These are phyloP conservation scores for Struthidea cinerea DNA, from an alignment of 2,113 vertebrate genomes.

Conservation along the genomic window DNA sequence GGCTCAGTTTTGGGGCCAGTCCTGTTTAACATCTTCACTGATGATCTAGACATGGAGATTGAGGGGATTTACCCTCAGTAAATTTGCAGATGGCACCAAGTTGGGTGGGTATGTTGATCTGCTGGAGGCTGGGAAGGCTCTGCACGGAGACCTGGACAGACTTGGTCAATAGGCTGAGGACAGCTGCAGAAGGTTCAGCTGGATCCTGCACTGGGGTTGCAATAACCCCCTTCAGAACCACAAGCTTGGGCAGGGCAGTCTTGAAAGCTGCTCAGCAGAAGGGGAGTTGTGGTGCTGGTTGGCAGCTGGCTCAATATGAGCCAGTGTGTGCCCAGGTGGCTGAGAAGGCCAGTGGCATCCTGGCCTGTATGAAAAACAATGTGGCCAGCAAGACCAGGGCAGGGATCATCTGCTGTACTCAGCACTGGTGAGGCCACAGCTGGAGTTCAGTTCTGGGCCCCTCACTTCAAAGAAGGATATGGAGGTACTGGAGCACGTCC, in stretches of 20 bases:
- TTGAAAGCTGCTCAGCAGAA: neutral
- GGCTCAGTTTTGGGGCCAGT: neutral
- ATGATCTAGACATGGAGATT: neutral
- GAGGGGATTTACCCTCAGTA: neutral
- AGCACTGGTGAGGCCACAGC: neutral
- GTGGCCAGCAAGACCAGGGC: neutral
- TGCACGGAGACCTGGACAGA: neutral
- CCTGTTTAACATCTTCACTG: neutral
- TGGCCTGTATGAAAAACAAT: too few species aligned
- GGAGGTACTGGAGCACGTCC: neutral
- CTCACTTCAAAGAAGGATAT: neutral
- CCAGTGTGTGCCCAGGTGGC: neutral
- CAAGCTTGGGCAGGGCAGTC: neutral
- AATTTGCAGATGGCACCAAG: too few species aligned
- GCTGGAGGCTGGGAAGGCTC: neutral
- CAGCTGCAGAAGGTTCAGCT: neutral
- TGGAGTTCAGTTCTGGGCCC: neutral
- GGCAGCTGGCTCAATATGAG: neutral
- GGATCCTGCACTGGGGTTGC: neutral
- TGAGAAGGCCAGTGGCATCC: neutral
- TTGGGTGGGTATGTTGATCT: neutral
- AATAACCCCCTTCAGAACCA: neutral
- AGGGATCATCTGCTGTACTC: fast-evolving
- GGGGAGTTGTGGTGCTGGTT: neutral
- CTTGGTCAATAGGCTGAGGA: neutral